These are phyloP conservation scores for Pitta sordida DNA, from an alignment of 2,113 vertebrate species.

Conservation along the genomic window DNA sequence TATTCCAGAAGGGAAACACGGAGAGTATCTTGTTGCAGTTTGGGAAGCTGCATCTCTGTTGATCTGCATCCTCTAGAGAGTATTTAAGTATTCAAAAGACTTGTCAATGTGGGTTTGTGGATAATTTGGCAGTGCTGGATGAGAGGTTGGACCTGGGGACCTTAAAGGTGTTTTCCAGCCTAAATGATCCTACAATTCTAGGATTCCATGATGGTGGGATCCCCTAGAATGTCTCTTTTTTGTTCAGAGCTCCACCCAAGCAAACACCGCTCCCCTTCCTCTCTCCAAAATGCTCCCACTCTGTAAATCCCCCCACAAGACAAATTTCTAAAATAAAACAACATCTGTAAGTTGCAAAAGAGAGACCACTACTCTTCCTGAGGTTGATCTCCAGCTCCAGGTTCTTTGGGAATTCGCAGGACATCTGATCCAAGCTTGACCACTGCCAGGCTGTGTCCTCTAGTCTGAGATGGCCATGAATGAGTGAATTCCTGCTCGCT, in stretches of 20 bases:
- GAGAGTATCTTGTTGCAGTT: background rate
- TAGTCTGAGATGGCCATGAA: background rate
- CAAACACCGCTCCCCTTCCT: background rate
- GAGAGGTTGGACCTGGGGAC: background rate
- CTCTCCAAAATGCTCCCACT: background rate
- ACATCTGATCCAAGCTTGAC: background rate
- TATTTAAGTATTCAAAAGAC: background rate
- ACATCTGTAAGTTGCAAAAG: background rate
- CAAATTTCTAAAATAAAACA: background rate
- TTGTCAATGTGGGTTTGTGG: background rate
- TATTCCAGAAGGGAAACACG: rapidly evolving
- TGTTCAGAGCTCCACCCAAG: background rate
- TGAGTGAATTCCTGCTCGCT: background rate
- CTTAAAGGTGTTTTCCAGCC: background rate
- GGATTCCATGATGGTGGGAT: background rate
- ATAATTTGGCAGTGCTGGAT: background rate
- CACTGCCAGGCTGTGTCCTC: background rate
- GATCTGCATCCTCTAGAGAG: rapidly evolving
- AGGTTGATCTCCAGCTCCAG: background rate
- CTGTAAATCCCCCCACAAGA: background rate
- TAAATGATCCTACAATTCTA: background rate
- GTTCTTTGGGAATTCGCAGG: background rate
- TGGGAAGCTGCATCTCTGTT: background rate
- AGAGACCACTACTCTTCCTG: background rate
- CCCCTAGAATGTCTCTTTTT: rapidly evolving